Evolutionary conservation across 2,797 vertebrate genomes (phyloP).

Genomic region (Heteromormyrus szaboi): DNA sequence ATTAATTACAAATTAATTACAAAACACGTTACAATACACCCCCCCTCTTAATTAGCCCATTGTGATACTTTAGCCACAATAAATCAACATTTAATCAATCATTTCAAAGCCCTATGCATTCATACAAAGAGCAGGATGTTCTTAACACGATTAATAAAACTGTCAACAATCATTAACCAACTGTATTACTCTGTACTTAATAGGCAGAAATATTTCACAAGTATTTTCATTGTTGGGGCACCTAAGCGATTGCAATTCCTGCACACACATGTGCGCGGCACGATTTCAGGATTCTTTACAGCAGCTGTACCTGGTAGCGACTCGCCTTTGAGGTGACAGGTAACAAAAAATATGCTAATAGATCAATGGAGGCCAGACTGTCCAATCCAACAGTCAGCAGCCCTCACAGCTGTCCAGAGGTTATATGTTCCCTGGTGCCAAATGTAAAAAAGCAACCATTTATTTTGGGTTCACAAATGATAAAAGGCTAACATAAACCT

Average conservation of each 20-base stretch:
- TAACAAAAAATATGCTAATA: not conserved
- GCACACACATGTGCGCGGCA: not conserved
- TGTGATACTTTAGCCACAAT: not conserved
- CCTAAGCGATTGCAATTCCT: not conserved
- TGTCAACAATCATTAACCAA: not conserved
- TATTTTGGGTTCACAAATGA: not conserved
- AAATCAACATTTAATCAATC: not conserved
- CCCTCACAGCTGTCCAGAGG: not conserved
- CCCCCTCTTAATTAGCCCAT: not conserved
- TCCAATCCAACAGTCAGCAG: not conserved
- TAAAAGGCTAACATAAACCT: not conserved
- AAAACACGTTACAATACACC: not conserved
- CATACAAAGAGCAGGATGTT: not conserved
- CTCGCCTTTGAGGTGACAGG: not conserved
- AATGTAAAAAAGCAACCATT: not conserved
- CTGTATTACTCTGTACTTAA: not conserved
- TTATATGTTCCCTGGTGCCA: not conserved
- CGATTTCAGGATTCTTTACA: not conserved
- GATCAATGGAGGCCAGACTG: not conserved
- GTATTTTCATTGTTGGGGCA: not conserved
- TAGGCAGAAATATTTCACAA: not conserved
- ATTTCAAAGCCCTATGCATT: not conserved
- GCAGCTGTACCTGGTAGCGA: not conserved
- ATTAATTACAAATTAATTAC: constrained; percentile 4
- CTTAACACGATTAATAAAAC: not conserved